Base-by-base conservation (phyloP, 1,140 invertebrate species). In the Melipona quadrifasciata region DNA sequence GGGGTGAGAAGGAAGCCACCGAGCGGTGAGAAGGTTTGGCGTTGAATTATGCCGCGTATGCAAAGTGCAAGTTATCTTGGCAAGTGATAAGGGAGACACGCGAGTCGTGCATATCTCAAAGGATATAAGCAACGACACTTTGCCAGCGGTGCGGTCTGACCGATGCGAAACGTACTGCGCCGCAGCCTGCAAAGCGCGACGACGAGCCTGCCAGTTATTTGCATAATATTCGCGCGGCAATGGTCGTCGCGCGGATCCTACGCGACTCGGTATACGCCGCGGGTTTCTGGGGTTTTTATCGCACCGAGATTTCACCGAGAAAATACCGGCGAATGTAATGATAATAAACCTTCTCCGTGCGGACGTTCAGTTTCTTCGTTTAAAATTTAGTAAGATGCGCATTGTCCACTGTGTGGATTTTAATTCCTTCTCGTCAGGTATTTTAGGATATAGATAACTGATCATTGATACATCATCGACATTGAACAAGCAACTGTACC, bases 21-120 rank as follows among this genome's bases (percentile, higher is more conserved):
- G 8, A 24, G 55, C 39, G 55, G 58, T 6, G 84, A 61, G 86
- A 87, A 86, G 92, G 88, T 91, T 91, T 78, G 89, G 81, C 88
- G 89, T 93, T 93, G 92, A 94, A 93, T 94, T 93, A 93, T 93
- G 92, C 92, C 90, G 91, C 91, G 92, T 93, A 94, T 94, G 93
- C 92, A 94, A 94, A 94, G 92, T 90, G 91, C 93, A 87, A 93
- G 92, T 91, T 94, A 93, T 93, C 93, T 93, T 90, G 89, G 85
- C 90, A 75, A 93, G 90, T 93, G 93, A 94, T 94, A 94, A 94
- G 93, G 85, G 90, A 92, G 92, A 93, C 92, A 94, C 93, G 93
- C 92, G 92, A 94, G 91, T 91, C 88, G 91, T 77, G 91, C 93
- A 93, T 93, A 93, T 93, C 93, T 91, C 92, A 90, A 86, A 86